Evolutionary conservation across 1,140 invertebrate species (phyloP).

Genomic region (Anagrus nilaparvatae): DNA sequence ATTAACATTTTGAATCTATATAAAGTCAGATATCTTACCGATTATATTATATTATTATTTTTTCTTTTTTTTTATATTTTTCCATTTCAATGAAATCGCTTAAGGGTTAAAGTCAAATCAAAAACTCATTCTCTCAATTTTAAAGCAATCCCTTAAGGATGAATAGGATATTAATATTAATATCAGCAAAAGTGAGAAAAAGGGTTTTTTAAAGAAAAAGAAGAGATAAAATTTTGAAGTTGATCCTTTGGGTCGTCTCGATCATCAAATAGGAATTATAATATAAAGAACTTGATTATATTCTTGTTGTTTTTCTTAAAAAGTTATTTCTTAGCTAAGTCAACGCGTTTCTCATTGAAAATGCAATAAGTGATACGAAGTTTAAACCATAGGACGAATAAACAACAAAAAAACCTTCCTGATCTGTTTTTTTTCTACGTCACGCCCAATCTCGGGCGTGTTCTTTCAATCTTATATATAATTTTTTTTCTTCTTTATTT

Average conservation of each 20-base stretch:
- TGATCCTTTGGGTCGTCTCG: too few species aligned
- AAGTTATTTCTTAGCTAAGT: too few species aligned
- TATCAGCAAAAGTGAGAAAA: conserved; percentile 15
- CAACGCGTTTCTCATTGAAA: conserved; percentile 19
- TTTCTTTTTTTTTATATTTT: too few species aligned
- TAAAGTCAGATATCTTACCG: too few species aligned
- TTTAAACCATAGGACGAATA: neutral
- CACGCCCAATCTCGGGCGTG: conserved; percentile 12
- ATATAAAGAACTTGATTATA: conserved; percentile 10
- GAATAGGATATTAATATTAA: conserved; percentile 11
- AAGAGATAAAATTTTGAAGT: too few species aligned
- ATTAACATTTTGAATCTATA: too few species aligned
- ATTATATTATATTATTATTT: too few species aligned
- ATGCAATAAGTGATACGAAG: conserved; percentile 18
- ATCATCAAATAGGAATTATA: conserved; percentile 11
- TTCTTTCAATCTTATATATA: too few species aligned
- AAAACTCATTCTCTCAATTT: conserved; percentile 13
- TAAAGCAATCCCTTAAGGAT: neutral
- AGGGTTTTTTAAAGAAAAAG: too few species aligned
- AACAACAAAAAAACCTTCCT: neutral
- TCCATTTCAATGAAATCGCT: conserved; percentile 6
- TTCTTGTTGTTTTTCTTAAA: conserved; percentile 15
- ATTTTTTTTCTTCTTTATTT: conserved; percentile 14
- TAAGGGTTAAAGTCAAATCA: conserved; percentile 10
- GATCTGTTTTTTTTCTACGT: conserved; percentile 11